Evolutionary conservation across 2,797 vertebrate genomes (phyloP).

Genomic region (Sebastes cheni): DNA sequence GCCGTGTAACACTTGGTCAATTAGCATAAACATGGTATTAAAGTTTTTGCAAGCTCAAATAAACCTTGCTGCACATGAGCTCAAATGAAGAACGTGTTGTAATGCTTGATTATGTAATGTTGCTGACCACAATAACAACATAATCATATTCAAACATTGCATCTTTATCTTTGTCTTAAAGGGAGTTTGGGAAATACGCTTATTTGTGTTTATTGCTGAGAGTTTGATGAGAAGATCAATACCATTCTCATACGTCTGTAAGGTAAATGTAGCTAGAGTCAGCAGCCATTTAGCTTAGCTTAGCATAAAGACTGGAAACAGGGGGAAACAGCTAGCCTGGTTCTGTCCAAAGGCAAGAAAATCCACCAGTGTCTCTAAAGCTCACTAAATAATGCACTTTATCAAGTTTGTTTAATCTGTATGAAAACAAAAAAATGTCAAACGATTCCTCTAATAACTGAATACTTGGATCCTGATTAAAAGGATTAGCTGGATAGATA

Average conservation of each 20-base stretch:
- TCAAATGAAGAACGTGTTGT: background rate
- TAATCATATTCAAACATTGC: background rate
- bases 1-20: constrained; percentile 12
- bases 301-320: background rate
- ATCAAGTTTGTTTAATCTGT: background rate
- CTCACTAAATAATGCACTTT: background rate
- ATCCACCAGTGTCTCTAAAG: background rate
- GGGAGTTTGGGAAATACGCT: background rate
- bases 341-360: background rate
- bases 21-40: constrained; percentile 16
- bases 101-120: background rate
- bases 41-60: background rate
- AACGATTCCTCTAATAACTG: background rate
- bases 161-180: background rate
- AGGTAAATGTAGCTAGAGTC: no score
- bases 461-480: constrained; percentile 5
- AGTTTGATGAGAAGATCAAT: background rate
- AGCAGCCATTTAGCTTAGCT: background rate
- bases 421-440: background rate
- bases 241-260: background rate
- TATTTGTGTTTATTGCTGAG: background rate
- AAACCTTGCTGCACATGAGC: background rate
- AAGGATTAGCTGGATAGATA: background rate
- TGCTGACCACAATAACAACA: background rate
- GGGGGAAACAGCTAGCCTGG: background rate